These are phyloP conservation scores for Drosophila recens DNA, from an alignment of 2,888 invertebrate species.

Conservation along the genomic window DNA sequence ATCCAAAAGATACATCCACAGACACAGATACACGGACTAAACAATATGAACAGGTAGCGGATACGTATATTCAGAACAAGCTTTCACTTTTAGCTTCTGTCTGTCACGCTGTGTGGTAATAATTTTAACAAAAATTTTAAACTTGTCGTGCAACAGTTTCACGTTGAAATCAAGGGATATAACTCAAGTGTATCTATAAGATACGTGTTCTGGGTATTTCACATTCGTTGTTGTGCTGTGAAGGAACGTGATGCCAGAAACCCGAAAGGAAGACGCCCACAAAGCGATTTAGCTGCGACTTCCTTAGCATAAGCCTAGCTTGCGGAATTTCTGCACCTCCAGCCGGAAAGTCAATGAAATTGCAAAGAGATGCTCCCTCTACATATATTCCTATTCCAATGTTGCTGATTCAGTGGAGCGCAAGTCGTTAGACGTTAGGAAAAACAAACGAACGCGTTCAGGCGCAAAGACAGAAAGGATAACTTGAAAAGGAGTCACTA, in stretches of 20 bases:
- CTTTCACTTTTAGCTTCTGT: slow-evolving; percentile 57
- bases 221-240: slow-evolving; percentile 17
- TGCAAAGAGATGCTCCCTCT: slow-evolving; percentile 19
- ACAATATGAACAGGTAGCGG: slow-evolving; percentile 32
- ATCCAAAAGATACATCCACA: slow-evolving; percentile 9
- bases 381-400: slow-evolving; percentile 22
- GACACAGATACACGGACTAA: slow-evolving; percentile 14
- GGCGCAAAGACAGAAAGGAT: slow-evolving; percentile 51
- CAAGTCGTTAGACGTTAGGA: slow-evolving; percentile 48
- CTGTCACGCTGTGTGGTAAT: slow-evolving; percentile 4
- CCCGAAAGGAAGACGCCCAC: slow-evolving; percentile 19
- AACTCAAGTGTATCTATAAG: slow-evolving; percentile 17
- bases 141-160: slow-evolving; percentile 56
- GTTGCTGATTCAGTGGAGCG: slow-evolving; percentile 62
- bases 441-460: slow-evolving; percentile 50
- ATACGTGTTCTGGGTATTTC: slow-evolving; percentile 58
- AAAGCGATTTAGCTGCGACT: slow-evolving; percentile 42
- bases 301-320: slow-evolving; percentile 58
- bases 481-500: slow-evolving; percentile 18
- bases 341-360: slow-evolving; percentile 43
- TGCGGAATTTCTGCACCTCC: slow-evolving; percentile 53
- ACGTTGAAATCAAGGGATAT: slow-evolving; percentile 8
- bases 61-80: slow-evolving; percentile 46
- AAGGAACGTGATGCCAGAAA: slow-evolving; percentile 65
- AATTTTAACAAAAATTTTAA: slow-evolving; percentile 20